A percentile compares a stretch with the other conserved stretches of the same genome.
These are phyloP conservation scores for Chlorops oryzae DNA, from an alignment of 1,140 invertebrate species.

Conservation along the genomic window DNA sequence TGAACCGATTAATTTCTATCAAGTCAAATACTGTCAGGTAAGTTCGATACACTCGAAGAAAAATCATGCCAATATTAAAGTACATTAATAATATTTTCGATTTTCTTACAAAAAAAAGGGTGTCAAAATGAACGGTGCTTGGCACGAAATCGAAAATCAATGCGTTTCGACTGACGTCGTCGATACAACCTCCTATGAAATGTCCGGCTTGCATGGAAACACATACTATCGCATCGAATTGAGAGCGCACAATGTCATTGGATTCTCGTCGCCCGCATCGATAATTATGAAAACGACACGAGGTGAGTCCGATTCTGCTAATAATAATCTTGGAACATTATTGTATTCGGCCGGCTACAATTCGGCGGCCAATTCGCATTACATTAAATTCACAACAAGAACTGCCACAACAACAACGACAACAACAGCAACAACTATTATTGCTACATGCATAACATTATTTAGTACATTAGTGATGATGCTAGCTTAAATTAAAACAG, in stretches of 20 bases:
- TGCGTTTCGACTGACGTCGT: slow-evolving; percentile 55
- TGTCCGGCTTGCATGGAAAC: slow-evolving; percentile 63
- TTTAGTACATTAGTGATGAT: slow-evolving; percentile 44
- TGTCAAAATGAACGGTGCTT: slow-evolving; percentile 55
- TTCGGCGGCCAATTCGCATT: slow-evolving; percentile 39
- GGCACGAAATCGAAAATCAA: slow-evolving; percentile 55
- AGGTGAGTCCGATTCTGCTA: slow-evolving; percentile 63
- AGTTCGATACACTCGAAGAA: slow-evolving; percentile 41
- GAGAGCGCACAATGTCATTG: slow-evolving; percentile 77
- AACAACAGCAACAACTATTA: slow-evolving; percentile 16
- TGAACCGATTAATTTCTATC: slow-evolving; percentile 76
- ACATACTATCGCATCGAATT: slow-evolving; percentile 77
- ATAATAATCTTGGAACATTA: slow-evolving; percentile 47
- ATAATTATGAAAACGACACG: slow-evolving; percentile 74
- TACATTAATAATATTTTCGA: too few species aligned
- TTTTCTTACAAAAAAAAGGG: slow-evolving; percentile 45
- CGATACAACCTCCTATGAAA: slow-evolving; percentile 58
- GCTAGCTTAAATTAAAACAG: slow-evolving; percentile 33
- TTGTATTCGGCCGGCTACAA: slow-evolving; percentile 46
- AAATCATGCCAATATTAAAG: too few species aligned
- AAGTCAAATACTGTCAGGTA: slow-evolving; percentile 74
- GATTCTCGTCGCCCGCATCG: slow-evolving; percentile 66
- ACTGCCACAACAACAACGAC: slow-evolving; percentile 36
- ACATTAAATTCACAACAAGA: slow-evolving; percentile 18
- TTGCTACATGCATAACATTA: slow-evolving; percentile 44